Percentiles rank a stretch among this genome's conserved stretches.
phyloP scores from a whole-genome alignment of 2,888 invertebrate genomes.

The Pachliopta kotzebuea region DNA sequence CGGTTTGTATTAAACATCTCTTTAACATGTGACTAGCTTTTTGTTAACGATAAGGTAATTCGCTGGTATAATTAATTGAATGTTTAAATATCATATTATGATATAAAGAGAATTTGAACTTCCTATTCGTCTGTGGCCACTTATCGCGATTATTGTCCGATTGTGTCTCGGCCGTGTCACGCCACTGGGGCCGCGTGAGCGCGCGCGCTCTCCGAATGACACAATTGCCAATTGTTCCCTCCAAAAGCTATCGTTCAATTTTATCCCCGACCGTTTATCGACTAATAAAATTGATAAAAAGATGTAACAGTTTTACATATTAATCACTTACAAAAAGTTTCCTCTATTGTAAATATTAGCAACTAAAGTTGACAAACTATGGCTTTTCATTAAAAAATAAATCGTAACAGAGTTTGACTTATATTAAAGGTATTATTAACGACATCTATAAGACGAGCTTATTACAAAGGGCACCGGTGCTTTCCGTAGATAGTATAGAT shows the following conservation, averaged over 20 bases:
- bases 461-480: too few species aligned
- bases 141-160: slow-evolving; percentile 28
- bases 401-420: too few species aligned
- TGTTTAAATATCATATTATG: slow-evolving; percentile 15
- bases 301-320: not conserved
- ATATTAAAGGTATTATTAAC: too few species aligned
- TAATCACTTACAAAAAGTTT: not conserved
- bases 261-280: slow-evolving; percentile 7
- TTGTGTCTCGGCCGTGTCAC: slow-evolving; percentile 28
- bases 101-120: slow-evolving; percentile 20
- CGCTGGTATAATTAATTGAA: slow-evolving; percentile 5
- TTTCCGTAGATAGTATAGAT: too few species aligned
- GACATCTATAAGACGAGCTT: too few species aligned
- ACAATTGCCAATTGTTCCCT: slow-evolving; percentile 28
- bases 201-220: not conserved
- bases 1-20: not conserved
- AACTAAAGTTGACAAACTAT: too few species aligned
- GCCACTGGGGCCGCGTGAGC: slow-evolving; percentile 19
- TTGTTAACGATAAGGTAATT: not conserved
- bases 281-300: not conserved
- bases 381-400: too few species aligned
- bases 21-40: not conserved
- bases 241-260: slow-evolving; percentile 20
- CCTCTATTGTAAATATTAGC: too few species aligned
- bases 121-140: slow-evolving; percentile 7